Evolutionary conservation across 2,888 invertebrate genomes (phyloP), one percentile per base, ranked within the genome.

Genomic region (Clusia tigrina): DNA sequence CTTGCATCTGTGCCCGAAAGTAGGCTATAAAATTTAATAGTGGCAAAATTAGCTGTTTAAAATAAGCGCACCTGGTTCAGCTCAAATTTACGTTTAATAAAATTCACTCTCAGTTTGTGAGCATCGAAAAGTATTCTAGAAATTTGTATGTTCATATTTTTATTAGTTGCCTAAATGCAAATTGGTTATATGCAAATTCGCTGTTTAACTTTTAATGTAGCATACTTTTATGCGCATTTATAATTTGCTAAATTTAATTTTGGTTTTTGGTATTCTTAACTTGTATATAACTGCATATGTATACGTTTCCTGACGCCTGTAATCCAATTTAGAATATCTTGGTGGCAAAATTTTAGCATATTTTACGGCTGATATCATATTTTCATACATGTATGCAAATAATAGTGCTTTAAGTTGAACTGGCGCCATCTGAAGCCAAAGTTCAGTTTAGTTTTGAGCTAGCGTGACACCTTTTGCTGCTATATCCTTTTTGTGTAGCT

Each of bases 321-420:
- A 32, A 32, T 32, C 32, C 32, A 6, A 32, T 32, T 32, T 32
- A 42, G 10, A 42, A 42, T 42, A n/a, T 17, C 42, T 32, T 32
- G 42, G 10, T 42, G 42, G 12, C n/a, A 10, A 42, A 42, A 42
- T 15, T 15, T 6, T 42, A 42, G 42, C 42, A 42, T 42, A 42
- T 42, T 10, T 42, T 42, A 15, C 42, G 10, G 42, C 6, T 42
- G 42, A 42, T 3, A 9, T 6, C 32, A 32, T 32, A 32, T 32
- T 9, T 32, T 9, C 32, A 32, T 53, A 54, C 37, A 46, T 12
- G 26, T 69, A 69, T 69, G 69, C 69, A 66, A 68, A 68, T 69
- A 69, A 68, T 69, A 68, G 68, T 62, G 12, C 12, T 48, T 62
- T 58, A 42, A 42, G 42, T 42, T 42, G 42, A 42, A 17, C 15